A percentile compares a stretch with the other conserved stretches of the same genome.
Conservation (phyloP, 2,888 invertebrate genomes). For the Liposcelis brunnea region DNA sequence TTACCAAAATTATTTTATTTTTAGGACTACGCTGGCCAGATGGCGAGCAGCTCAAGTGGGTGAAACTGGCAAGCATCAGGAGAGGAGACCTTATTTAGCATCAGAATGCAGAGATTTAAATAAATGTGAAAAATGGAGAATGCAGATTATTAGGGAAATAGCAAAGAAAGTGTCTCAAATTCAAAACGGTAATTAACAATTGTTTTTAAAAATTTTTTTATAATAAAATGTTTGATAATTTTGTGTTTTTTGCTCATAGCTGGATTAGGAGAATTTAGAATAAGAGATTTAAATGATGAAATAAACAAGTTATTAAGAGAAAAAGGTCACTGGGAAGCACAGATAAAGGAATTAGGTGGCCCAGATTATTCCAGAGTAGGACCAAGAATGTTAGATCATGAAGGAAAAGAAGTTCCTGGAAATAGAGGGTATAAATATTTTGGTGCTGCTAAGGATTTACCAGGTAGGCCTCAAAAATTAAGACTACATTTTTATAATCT, state of each 20-base stretch:
- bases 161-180: slow-evolving; percentile 98
- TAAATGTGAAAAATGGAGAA: slow-evolving; percentile 89
- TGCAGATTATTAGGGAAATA: slow-evolving; percentile 93
- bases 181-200: slow-evolving; percentile 60
- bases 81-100: slow-evolving; percentile 82
- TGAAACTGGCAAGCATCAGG: slow-evolving; percentile 67
- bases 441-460: slow-evolving; percentile 93
- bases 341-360: slow-evolving; percentile 88
- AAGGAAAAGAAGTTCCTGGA: slow-evolving; percentile 92
- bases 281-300: slow-evolving; percentile 96
- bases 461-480: slow-evolving; percentile 36
- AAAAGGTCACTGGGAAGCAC: slow-evolving; percentile 95
- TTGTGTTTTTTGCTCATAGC: slow-evolving; percentile 45
- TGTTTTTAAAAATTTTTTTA: slow-evolving; percentile 4
- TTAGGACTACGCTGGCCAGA: slow-evolving; percentile 90
- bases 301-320: slow-evolving; percentile 94
- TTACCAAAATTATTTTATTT: slow-evolving; percentile 14
- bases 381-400: slow-evolving; percentile 83
- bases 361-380: slow-evolving; percentile 85
- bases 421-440: slow-evolving; percentile 98
- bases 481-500: neutral
- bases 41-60: slow-evolving; percentile 96
- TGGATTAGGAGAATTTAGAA: slow-evolving; percentile 95
- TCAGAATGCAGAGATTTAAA: slow-evolving; percentile 85
- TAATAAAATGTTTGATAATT: neutral